Conservation (phyloP, 2,888 invertebrate genomes). For the Biston betularia region DNA sequence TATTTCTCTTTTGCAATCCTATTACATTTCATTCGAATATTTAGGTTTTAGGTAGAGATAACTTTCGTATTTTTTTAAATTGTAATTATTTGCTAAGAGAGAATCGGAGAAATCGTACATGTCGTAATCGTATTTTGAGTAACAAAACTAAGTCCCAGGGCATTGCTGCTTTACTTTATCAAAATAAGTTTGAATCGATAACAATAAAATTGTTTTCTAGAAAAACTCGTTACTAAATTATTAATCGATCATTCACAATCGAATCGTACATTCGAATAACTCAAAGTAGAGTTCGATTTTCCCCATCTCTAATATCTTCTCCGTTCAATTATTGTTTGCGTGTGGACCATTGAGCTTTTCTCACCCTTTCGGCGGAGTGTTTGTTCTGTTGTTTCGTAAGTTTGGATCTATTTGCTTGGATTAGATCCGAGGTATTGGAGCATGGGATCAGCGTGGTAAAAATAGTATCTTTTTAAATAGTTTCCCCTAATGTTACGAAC, state of each 20-base stretch:
- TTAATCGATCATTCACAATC: background rate
- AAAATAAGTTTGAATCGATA: too few species aligned
- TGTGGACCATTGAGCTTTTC: constrained; percentile 25
- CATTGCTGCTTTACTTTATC: background rate
- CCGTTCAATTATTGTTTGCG: constrained; percentile 21
- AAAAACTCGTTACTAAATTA: background rate
- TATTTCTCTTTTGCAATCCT: background rate
- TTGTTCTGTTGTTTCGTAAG: constrained; percentile 20
- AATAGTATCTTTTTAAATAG: constrained; percentile 1
- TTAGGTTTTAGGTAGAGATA: too few species aligned
- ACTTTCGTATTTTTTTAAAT: too few species aligned
- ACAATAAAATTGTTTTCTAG: too few species aligned
- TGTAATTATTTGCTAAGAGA: too few species aligned
- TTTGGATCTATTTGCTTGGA: constrained; percentile 21
- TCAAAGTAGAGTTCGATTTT: background rate
- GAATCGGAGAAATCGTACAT: background rate
- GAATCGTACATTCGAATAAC: background rate
- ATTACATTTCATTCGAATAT: background rate
- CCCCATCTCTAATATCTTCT: constrained; percentile 11
- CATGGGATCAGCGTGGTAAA: background rate
- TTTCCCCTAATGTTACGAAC: background rate
- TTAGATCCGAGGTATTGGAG: background rate
- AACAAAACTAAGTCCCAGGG: too few species aligned
- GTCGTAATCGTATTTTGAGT: too few species aligned
- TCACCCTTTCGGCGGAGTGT: constrained; percentile 20